Evolutionary conservation across 2,113 vertebrate species (phyloP), one percentile per base, ranked within the genome.

Genomic region (Gymnobelideus leadbeateri): DNA sequence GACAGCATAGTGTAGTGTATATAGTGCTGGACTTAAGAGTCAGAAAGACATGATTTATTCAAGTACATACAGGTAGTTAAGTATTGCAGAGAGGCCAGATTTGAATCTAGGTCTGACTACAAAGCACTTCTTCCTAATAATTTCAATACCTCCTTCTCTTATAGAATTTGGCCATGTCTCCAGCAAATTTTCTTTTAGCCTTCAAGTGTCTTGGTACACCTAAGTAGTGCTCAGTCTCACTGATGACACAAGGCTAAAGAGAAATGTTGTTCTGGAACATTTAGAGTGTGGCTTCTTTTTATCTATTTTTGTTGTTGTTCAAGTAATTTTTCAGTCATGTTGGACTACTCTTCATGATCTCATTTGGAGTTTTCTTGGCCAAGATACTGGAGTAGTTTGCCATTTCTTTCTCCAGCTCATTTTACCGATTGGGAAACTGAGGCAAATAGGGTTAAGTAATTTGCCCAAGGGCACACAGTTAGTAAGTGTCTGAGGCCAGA

Each of bases 211-310:
- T 84, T 84, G 68, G n/a, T 19, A 43, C n/a, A 7, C n/a, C 68
- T 84, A 43, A 21, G 31, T 16, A 77, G 3, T 37, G 61, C 61
- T 68, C 37, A 31, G 31, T 37, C 68, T 21, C 16, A 21, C 37
- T 77, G 37, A 84, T 43, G 68, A 19, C 6, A 84, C n/a, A 3
- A 94, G 28, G 14, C 91, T 23, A 93, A 92, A 94, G 89, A 94
- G 6, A 94, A 51, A 37, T 94, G 23, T 28, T 89, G 50, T 91
- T 89, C n/a, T 43, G 52, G 28, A 51, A 23, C 50, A 91, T 50
- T 90, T 84, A 61, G 55, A 93, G n/a, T 51, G n/a, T 94, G 54
- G 31, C 23, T 96, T 95, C 61, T 93, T 54, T 96, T 93, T 61
- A 68, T 6, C 16, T 77, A 77, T 11, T 61, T 57, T 61, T 31